Evolutionary conservation across 1,140 invertebrate genomes (phyloP).

Genomic region (Xylocopa sonorina): DNA sequence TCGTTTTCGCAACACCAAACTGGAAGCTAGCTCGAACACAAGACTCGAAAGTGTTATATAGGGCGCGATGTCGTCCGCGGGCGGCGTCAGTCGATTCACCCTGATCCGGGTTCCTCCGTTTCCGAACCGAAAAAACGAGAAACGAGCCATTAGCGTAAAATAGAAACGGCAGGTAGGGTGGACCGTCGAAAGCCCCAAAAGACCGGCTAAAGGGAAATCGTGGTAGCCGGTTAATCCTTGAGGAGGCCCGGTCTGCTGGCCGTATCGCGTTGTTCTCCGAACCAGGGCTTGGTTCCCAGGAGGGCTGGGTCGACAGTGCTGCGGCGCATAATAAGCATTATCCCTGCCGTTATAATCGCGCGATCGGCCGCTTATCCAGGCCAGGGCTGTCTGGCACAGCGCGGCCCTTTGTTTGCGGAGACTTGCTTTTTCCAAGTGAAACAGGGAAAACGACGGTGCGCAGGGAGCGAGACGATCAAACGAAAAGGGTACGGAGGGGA

Average conservation of each 20-base stretch:
- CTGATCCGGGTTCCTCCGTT: background rate
- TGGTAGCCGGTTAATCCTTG: conserved; percentile 58
- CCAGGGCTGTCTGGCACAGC: conserved; percentile 59
- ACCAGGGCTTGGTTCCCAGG: conserved; percentile 21
- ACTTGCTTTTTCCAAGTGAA: conserved; percentile 67
- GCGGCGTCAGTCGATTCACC: background rate
- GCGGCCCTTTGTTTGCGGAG: conserved; percentile 73
- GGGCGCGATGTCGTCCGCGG: background rate
- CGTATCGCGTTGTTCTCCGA: conserved; percentile 32
- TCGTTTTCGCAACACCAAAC: background rate
- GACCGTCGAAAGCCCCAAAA: conserved; percentile 49
- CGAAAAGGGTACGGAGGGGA: conserved; percentile 22
- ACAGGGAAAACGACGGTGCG: conserved; percentile 13
- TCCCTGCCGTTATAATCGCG: conserved; percentile 62
- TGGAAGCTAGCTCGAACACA: too few relatives aligned
- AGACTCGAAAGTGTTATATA: background rate
- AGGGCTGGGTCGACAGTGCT: conserved; percentile 41
- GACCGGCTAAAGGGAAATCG: conserved; percentile 44
- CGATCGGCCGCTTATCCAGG: conserved; percentile 64
- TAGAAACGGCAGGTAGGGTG: conserved; percentile 15
- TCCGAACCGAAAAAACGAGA: background rate
- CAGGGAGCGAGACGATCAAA: background rate
- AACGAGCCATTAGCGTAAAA: conserved; percentile 36
- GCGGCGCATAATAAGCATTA: conserved; percentile 70
- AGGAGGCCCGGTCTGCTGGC: conserved; percentile 39